A percentile compares a stretch with the other conserved stretches of the same genome.
Evolutionary conservation across 2,113 vertebrate genomes (phyloP).

Genomic region (Diadophis punctatus): DNA sequence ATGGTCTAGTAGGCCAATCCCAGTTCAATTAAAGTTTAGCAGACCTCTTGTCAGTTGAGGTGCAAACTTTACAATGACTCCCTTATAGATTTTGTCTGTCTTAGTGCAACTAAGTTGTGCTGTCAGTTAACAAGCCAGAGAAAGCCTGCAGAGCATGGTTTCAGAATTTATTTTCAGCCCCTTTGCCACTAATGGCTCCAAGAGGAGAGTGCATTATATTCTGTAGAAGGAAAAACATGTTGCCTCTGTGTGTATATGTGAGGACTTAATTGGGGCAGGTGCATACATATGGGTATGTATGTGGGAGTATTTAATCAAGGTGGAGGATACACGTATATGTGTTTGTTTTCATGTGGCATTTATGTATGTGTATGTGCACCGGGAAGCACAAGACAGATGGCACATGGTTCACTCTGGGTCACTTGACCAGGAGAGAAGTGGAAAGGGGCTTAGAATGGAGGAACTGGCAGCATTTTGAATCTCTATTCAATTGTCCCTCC

Average conservation of each 20-base stretch:
- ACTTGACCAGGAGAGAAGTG: background rate
- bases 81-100: background rate
- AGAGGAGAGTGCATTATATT: background rate
- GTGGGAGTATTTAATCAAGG: background rate
- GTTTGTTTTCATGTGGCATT: background rate
- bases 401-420: background rate
- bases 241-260: background rate
- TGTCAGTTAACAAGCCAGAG: background rate
- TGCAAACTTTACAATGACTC: background rate
- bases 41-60: background rate
- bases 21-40: background rate
- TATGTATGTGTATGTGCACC: background rate
- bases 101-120: background rate
- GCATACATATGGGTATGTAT: background rate
- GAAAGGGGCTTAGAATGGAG: background rate
- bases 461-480: background rate
- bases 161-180: background rate
- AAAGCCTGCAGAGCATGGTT: background rate
- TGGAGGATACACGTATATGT: background rate
- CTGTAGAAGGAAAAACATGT: background rate
- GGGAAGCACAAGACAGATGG: background rate
- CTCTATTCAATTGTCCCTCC: background rate
- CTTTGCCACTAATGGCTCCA: background rate
- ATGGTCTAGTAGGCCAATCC: background rate
- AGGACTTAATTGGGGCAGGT: background rate